A percentile compares a stretch with the other conserved stretches of the same genome.
These are phyloP conservation scores for Pemphredon lugubris DNA, from an alignment of 2,888 invertebrate genomes.

Conservation along the genomic window DNA sequence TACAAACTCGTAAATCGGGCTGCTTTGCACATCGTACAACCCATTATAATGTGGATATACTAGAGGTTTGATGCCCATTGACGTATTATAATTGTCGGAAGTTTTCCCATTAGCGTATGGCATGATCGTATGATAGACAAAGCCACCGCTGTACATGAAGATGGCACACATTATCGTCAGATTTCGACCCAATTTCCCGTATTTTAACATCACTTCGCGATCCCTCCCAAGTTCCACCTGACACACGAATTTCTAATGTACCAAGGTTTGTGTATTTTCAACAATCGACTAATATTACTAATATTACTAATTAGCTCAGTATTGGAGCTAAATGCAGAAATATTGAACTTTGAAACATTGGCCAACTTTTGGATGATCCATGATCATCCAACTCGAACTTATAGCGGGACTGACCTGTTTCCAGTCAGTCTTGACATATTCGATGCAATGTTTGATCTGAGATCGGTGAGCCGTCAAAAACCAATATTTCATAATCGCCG, in stretches of 20 bases:
- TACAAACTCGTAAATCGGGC: constrained; percentile 69
- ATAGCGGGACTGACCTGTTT: constrained; percentile 36
- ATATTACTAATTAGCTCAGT: too few species aligned
- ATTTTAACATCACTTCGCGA: constrained; percentile 61
- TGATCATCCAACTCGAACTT: too few species aligned
- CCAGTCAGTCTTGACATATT: constrained; percentile 65
- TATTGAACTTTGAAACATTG: too few species aligned
- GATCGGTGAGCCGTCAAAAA: constrained; percentile 50
- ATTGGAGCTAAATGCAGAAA: too few species aligned
- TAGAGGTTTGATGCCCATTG: constrained; percentile 57
- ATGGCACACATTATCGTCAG: constrained; percentile 49
- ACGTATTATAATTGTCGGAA: constrained; percentile 45
- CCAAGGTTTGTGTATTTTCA: too few species aligned
- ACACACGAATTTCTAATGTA: constrained; percentile 36
- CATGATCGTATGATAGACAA: constrained; percentile 46
- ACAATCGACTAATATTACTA: too few species aligned
- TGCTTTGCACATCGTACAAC: constrained; percentile 60
- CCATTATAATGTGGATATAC: constrained; percentile 59
- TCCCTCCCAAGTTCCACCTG: constrained; percentile 42
- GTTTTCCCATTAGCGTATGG: constrained; percentile 27
- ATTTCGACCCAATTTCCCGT: constrained; percentile 61
- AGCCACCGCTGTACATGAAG: constrained; percentile 54
- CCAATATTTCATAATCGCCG: constrained; percentile 62
- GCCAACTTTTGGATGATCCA: too few species aligned
- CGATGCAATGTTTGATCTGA: constrained; percentile 58